Conservation (phyloP, 2,113 vertebrate species). For the Mionectes macconnelli region DNA sequence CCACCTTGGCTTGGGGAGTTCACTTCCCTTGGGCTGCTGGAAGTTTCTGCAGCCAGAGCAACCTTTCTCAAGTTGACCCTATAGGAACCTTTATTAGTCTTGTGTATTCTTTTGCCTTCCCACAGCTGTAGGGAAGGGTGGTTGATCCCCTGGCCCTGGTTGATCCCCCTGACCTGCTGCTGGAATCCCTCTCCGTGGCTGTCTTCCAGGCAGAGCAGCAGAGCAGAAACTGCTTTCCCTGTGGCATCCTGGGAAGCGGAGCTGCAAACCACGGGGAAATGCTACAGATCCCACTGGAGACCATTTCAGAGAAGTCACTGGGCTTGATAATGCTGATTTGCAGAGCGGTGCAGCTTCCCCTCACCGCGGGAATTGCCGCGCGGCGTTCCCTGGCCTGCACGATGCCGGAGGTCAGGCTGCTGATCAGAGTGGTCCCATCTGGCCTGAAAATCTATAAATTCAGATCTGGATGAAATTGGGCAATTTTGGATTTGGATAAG, state of each 20-base stretch:
- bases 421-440: slow-evolving; percentile 24
- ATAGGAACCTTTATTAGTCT: background rate
- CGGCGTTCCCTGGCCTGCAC: background rate
- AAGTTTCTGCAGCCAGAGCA: background rate
- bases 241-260: background rate
- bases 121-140: background rate
- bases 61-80: accelerated
- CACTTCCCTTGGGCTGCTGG: background rate
- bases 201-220: background rate
- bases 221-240: background rate
- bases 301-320: background rate
- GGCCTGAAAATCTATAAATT: slow-evolving; percentile 67
- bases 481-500: slow-evolving; percentile 60
- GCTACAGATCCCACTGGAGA: background rate
- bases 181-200: background rate
- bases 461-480: slow-evolving; percentile 51
- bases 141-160: background rate
- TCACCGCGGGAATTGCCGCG: accelerated
- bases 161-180: background rate
- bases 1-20: background rate
- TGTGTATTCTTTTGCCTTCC: background rate
- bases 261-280: background rate
- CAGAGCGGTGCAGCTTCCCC: background rate
- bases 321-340: slow-evolving; percentile 29
- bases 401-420: background rate